Conservation (phyloP, 2,113 vertebrate species). For the Caracal caracal region DNA sequence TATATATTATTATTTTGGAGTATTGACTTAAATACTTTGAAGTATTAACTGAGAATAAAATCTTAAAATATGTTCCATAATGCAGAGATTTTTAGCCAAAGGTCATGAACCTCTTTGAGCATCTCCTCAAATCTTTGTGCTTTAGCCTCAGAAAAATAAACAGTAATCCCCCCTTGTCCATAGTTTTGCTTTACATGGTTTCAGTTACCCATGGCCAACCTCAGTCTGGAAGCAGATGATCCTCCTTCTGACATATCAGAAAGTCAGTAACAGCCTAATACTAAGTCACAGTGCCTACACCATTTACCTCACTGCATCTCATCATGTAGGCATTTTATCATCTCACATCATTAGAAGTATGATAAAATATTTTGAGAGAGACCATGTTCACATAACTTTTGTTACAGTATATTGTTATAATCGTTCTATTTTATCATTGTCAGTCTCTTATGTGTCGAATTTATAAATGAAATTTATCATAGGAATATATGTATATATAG, state of each 20-base stretch:
- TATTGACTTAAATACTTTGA: slow-evolving; percentile 42
- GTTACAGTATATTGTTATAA: background rate
- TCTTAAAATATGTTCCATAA: slow-evolving; percentile 26
- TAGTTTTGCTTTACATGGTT: background rate
- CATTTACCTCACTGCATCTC: background rate
- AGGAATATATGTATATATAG: background rate
- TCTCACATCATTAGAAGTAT: background rate
- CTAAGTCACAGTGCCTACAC: background rate
- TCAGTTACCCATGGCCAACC: background rate
- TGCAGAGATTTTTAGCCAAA: slow-evolving; percentile 25
- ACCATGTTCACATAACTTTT: background rate
- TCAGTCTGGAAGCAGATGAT: background rate
- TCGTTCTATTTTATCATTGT: background rate
- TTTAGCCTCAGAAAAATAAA: slow-evolving; percentile 30
- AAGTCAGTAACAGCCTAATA: background rate
- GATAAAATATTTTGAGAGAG: background rate
- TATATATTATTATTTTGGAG: slow-evolving; percentile 40
- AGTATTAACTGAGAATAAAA: slow-evolving; percentile 20
- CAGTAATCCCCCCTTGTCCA: background rate
- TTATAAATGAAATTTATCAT: background rate
- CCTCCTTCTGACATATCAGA: background rate
- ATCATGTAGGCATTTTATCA: background rate
- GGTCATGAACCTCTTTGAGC: background rate
- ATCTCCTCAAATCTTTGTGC: slow-evolving; percentile 43
- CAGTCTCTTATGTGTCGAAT: background rate